Conservation (phyloP, 2,888 invertebrate genomes). For the Eumacrocentrus americanus region DNA sequence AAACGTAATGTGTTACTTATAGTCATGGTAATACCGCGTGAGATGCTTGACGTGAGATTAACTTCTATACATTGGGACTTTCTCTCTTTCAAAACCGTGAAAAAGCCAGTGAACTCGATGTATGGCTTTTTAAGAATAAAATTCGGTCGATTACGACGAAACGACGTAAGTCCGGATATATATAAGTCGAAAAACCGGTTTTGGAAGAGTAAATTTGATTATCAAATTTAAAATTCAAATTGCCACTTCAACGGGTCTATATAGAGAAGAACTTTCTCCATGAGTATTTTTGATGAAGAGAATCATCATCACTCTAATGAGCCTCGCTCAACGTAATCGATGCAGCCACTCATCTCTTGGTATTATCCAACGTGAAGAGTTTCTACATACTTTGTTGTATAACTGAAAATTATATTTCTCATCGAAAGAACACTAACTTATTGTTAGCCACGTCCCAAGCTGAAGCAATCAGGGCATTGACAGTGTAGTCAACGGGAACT, state of each 20-base stretch:
- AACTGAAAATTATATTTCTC: background rate
- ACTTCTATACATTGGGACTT: no score
- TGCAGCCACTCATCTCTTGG: background rate
- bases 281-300: background rate
- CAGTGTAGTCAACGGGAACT: constrained; percentile 63
- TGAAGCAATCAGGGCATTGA: constrained; percentile 60
- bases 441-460: constrained; percentile 62
- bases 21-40: no score
- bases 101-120: background rate
- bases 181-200: constrained; percentile 27
- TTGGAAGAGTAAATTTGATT: constrained; percentile 9
- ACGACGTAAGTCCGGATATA: constrained; percentile 1
- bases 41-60: no score
- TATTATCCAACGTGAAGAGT: constrained; percentile 5
- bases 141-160: background rate
- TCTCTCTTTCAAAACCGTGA: constrained; percentile 1
- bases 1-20: background rate
- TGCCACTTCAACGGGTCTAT: background rate
- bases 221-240: constrained; percentile 3
- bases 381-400: constrained; percentile 29
- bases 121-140: background rate
- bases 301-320: background rate
- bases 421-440: constrained; percentile 46
- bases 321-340: background rate
- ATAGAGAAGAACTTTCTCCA: constrained; percentile 15